Evolutionary conservation across 2,888 invertebrate genomes (phyloP), one percentile per base, ranked within the genome.

Genomic region (Lithophane socia): DNA sequence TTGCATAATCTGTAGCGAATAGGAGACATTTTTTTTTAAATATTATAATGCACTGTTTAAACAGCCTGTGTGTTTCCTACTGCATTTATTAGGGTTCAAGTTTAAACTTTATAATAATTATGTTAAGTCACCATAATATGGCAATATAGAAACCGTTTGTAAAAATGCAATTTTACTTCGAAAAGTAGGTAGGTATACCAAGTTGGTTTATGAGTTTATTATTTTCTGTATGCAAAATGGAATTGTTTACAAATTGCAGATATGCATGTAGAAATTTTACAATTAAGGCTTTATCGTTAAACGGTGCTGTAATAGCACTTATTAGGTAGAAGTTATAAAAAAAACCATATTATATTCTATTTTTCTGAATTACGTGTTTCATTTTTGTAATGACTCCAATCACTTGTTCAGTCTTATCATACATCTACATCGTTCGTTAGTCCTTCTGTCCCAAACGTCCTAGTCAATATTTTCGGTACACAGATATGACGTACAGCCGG

Each of bases 1-100:
- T 73, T 72, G 52, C 81, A 83, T 86, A 84, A 83, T 79, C 37
- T 56, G 37, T 49, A 44, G 3, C 52, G 16, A 61, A 61, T 69
- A 44, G 66, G 18, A 49, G 42, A 60, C 47, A 18, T 47, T 68
- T 24, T 78, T 24, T 54, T 52, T 56, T 24, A 52, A 52, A 52
- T 21, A 52, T 21, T 2, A 0, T 3, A 47, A 64, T 70, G 60
- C 29, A 49, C 8, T 72, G 29, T 70, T 54, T 21, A 8, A 16
- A 61, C 42, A 52, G 21, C 4, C 7, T 73, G 24, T 54, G 9
- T 29, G 16, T 72, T 21, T 49, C 18, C 52, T 47, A 12, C 18
- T 66, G 10, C 24, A 47, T 47, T 5, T 42, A 16, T 21, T 12
- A 47, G 16, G 10, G 9, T 54, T 21, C 1, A 68, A 68, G 10